Evolutionary conservation across 2,888 invertebrate species (phyloP).

Genomic region (Callyntrura guangdongensis): DNA sequence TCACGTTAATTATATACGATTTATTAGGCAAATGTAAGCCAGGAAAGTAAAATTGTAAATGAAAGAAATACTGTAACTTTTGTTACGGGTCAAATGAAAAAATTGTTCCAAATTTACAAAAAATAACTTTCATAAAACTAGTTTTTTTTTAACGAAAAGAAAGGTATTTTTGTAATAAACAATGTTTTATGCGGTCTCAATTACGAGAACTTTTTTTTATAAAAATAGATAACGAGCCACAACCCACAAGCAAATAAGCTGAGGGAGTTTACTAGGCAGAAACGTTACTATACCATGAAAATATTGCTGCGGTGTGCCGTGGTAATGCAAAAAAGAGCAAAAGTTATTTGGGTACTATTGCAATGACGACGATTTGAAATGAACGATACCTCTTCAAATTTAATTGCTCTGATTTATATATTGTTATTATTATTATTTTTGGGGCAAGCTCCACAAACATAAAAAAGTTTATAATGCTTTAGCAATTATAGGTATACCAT

Average conservation of each 20-base stretch:
- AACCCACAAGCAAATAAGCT: slow-evolving; percentile 34
- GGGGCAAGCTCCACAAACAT: slow-evolving; percentile 31
- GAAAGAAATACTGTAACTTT: slow-evolving; percentile 64
- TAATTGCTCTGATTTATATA: slow-evolving; percentile 4
- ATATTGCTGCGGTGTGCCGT: background rate
- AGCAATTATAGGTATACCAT: background rate
- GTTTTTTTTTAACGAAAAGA: slow-evolving; percentile 12
- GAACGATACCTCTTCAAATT: background rate
- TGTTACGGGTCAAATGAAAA: slow-evolving; percentile 75
- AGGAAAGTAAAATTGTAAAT: background rate
- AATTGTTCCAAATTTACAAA: slow-evolving; percentile 55
- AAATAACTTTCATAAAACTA: slow-evolving; percentile 50
- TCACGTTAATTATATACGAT: background rate
- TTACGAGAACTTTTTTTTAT: background rate
- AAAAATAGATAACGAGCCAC: background rate
- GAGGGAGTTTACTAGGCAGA: slow-evolving; percentile 8
- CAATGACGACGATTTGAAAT: slow-evolving; percentile 10
- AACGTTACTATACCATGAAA: no score
- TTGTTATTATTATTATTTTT: slow-evolving; percentile 5
- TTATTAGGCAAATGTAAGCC: background rate
- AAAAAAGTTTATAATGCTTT: background rate
- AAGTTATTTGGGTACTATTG: slow-evolving; percentile 2
- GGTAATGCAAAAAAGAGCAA: background rate
- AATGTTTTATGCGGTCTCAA: background rate
- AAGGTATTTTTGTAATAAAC: background rate